Conservation (phyloP, 2,888 invertebrate genomes). For the Ophion obscuratus region DNA sequence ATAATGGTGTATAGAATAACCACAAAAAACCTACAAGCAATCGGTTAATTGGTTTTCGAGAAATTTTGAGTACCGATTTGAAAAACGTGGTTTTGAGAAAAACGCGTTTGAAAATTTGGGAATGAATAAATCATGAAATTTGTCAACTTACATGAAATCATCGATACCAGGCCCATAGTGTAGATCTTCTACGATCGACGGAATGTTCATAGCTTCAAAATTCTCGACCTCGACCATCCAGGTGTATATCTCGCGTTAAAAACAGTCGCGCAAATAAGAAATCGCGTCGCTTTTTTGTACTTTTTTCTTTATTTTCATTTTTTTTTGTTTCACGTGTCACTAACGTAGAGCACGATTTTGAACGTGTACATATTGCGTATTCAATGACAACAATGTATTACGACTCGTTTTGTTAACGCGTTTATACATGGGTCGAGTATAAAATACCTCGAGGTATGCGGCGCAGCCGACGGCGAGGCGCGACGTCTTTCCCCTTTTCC, state of each 20-base stretch:
- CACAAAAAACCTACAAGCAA: no score
- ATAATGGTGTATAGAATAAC: no score
- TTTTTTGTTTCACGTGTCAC: constrained; percentile 68
- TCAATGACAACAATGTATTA: constrained; percentile 72
- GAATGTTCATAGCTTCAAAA: no score
- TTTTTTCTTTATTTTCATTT: constrained; percentile 74
- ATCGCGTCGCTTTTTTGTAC: constrained; percentile 61
- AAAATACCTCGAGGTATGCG: constrained; percentile 31
- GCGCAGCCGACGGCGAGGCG: background rate
- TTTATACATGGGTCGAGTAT: constrained; percentile 25
- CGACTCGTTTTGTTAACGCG: constrained; percentile 53
- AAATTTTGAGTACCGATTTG: no score
- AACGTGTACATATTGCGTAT: constrained; percentile 69
- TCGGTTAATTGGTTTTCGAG: no score
- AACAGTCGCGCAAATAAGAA: background rate
- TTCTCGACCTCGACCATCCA: no score
- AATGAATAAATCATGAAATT: no score
- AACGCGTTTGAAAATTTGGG: no score
- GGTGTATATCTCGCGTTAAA: background rate
- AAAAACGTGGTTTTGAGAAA: no score
- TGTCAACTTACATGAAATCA: no score
- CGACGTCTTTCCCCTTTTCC: constrained; percentile 20
- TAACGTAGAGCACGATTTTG: constrained; percentile 76
- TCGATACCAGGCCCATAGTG: no score
- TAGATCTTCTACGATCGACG: no score